phyloP scores from a whole-genome alignment of 1,140 invertebrate species.

The Popillia japonica region DNA sequence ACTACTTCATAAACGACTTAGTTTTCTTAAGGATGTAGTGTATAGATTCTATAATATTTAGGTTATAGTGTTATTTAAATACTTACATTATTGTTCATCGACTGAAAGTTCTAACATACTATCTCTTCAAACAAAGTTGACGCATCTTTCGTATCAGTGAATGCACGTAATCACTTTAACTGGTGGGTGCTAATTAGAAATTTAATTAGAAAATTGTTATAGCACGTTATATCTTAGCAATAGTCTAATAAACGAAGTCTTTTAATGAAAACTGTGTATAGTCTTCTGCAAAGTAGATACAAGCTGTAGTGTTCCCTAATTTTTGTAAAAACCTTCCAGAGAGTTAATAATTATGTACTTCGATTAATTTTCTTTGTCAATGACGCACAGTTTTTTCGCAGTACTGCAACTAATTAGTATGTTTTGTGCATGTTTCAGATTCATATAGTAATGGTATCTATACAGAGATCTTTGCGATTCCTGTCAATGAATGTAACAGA shows the following conservation, averaged over 20 bases:
- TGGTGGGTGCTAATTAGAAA: background rate
- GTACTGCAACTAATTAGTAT: background rate
- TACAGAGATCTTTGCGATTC: background rate
- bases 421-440: background rate
- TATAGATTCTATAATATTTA: too few species aligned
- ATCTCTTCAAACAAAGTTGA: background rate
- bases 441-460: background rate
- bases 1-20: too few species aligned
- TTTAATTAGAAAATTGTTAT: slow-evolving; percentile 27
- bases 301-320: background rate
- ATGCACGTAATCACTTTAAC: background rate
- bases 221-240: background rate
- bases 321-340: background rate
- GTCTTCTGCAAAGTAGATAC: too few species aligned
- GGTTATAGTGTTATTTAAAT: too few species aligned
- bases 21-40: too few species aligned
- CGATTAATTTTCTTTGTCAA: background rate
- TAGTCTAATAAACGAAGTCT: background rate
- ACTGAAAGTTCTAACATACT: too few species aligned
- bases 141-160: background rate
- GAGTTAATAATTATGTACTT: background rate
- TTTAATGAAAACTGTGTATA: background rate
- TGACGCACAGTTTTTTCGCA: background rate
- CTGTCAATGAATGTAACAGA: slow-evolving; percentile 21
- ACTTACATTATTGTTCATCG: too few species aligned